A percentile compares a stretch with the other conserved stretches of the same genome.
Evolutionary conservation across 1,140 invertebrate species (phyloP).

Genomic region (Drosophila paulistorum): DNA sequence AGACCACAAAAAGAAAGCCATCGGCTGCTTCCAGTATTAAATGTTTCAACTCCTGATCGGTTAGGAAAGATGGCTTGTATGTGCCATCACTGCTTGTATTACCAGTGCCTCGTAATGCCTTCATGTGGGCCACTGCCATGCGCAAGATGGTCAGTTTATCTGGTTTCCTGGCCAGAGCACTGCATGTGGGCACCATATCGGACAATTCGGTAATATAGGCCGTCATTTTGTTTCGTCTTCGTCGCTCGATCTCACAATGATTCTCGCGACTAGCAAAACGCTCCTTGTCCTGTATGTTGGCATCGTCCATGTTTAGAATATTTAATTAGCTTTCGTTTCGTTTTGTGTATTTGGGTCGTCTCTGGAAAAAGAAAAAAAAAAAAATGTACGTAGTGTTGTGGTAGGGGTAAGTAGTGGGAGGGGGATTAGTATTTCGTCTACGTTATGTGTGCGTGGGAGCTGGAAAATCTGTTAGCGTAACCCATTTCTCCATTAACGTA

Average conservation of each 20-base stretch:
- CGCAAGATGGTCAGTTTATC: constrained; percentile 99
- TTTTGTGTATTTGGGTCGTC: constrained; percentile 72
- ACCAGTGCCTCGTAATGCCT: constrained; percentile 92
- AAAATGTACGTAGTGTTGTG: constrained; percentile 30
- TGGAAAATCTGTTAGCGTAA: constrained; percentile 14
- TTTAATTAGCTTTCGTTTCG: constrained; percentile 59
- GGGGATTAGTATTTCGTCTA: constrained; percentile 75
- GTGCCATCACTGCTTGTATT: constrained; percentile 96
- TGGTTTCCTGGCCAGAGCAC: constrained; percentile 97
- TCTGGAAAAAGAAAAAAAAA: constrained; percentile 46
- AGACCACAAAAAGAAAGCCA: constrained; percentile 99
- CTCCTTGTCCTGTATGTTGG: constrained; percentile 97
- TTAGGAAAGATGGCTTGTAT: constrained; percentile 99
- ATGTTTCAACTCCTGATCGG: constrained; percentile 99
- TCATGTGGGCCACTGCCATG: constrained; percentile 99
- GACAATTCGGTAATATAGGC: constrained; percentile 99
- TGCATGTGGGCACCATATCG: constrained; percentile 99
- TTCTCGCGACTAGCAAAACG: constrained; percentile 98
- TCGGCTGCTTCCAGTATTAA: constrained; percentile 99
- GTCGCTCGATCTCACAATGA: constrained; percentile 99
- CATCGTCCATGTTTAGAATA: constrained; percentile 90
- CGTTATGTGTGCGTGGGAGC: constrained; percentile 45
- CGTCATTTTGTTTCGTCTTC: constrained; percentile 99
- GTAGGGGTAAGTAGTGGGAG: constrained; percentile 36
- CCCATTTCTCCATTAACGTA: constrained; percentile 3